Conservation (phyloP, 2,888 invertebrate genomes). For the Phoenoteleia sp. region DNA sequence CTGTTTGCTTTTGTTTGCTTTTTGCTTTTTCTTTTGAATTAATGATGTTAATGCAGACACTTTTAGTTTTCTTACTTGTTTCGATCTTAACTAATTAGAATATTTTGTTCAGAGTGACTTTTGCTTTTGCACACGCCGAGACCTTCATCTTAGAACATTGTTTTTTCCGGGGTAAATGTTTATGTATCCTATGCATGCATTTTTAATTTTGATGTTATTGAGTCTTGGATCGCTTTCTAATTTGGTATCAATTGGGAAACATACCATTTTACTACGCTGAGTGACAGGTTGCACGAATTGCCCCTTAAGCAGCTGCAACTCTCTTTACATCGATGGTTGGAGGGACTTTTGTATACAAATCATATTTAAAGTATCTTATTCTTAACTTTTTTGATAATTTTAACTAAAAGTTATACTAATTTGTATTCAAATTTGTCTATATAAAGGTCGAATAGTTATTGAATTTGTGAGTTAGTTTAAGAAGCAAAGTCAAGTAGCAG, state of each 20-base stretch:
- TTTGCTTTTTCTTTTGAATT: conserved; percentile 28
- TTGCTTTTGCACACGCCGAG: conserved; percentile 58
- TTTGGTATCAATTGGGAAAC: conserved; percentile 9
- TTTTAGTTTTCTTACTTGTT: conserved; percentile 47
- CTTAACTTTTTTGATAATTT: no score
- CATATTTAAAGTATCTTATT: no score
- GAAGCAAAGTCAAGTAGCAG: no score
- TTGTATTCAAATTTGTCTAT: not conserved
- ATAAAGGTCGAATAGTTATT: no score
- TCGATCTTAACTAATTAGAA: conserved; percentile 66
- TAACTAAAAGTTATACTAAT: conserved; percentile 3
- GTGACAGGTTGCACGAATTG: conserved; percentile 38
- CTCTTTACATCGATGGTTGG: conserved; percentile 8
- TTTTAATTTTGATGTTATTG: not conserved
- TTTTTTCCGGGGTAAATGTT: conserved; percentile 2
- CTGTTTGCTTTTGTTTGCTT: not conserved
- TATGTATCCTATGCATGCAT: conserved; percentile 1
- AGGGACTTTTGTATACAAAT: not conserved
- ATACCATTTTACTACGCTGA: not conserved
- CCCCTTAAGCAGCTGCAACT: conserved; percentile 46
- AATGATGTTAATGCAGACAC: conserved; percentile 63
- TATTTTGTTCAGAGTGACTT: conserved; percentile 53
- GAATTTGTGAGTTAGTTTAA: no score
- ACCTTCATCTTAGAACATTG: conserved; percentile 48
- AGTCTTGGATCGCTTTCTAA: conserved; percentile 9